Conservation (phyloP, 2,888 invertebrate species). For the Cataglyphis cursor region DNA sequence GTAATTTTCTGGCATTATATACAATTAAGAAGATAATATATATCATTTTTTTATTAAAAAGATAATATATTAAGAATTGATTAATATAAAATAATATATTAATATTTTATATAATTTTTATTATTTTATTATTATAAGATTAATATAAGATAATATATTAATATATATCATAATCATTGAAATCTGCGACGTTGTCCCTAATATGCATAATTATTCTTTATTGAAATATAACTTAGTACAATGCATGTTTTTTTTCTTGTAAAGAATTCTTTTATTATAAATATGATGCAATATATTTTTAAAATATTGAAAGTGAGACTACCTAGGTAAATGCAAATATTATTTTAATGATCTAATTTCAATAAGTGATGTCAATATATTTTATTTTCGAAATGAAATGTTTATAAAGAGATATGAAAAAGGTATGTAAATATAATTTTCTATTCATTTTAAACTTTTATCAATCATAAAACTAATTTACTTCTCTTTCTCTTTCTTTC, state of each 20-base stretch:
- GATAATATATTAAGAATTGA: no score
- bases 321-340: not conserved
- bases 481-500: not conserved
- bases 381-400: not conserved
- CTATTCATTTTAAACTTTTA: not conserved
- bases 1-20: no score
- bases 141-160: no score
- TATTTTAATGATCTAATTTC: not conserved
- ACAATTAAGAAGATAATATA: no score
- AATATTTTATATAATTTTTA: no score
- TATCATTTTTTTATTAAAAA: no score
- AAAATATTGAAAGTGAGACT: not conserved
- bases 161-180: no score
- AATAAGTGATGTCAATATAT: not conserved
- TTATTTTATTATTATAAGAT: no score
- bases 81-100: no score
- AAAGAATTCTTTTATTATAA: not conserved
- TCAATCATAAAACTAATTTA: not conserved
- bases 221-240: not conserved
- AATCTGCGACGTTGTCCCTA: no score
- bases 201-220: not conserved
- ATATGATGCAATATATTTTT: not conserved
- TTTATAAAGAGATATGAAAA: not conserved
- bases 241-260: not conserved
- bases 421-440: not conserved